Evolutionary conservation across 2,113 vertebrate species (phyloP).

Genomic region (Cryptomyrus ogoouensis): DNA sequence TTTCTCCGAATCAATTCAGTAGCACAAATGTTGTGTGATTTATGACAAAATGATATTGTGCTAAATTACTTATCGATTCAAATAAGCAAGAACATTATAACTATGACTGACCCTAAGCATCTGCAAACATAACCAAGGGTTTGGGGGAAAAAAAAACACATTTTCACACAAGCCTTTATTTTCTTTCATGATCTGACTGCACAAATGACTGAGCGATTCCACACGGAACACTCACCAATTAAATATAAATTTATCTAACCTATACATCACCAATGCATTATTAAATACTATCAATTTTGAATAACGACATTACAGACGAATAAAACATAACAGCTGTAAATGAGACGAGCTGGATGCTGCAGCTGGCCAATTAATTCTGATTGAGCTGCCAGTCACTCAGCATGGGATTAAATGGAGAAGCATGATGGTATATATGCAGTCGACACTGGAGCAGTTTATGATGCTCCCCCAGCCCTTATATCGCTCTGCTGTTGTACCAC

Average conservation of each 20-base stretch:
- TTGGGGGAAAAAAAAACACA: background rate
- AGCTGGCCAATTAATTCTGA: conserved; percentile 47
- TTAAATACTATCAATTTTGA: conserved; percentile 49
- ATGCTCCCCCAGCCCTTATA: background rate
- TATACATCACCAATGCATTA: conserved; percentile 42
- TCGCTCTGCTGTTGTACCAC: background rate
- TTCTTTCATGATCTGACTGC: background rate
- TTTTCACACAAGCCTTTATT: background rate
- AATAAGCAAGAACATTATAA: conserved; percentile 9
- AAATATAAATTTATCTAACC: conserved; percentile 33
- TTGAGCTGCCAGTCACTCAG: conserved; percentile 42
- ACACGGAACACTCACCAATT: conserved; percentile 30
- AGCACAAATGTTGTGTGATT: conserved; percentile 7
- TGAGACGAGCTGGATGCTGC: conserved; percentile 34
- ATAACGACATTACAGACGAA: conserved; percentile 48
- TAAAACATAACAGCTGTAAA: conserved; percentile 37
- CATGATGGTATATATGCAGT: background rate
- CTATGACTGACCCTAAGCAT: background rate
- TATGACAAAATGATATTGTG: background rate
- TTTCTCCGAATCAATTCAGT: background rate
- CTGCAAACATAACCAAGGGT: background rate
- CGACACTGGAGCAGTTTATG: background rate
- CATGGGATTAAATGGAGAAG: conserved; percentile 27
- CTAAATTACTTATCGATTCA: conserved; percentile 14
- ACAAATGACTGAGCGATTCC: background rate